Evolutionary conservation across 2,888 invertebrate species (phyloP), one percentile per base, ranked within the genome.

Genomic region (Nasonovia ribisnigri): DNA sequence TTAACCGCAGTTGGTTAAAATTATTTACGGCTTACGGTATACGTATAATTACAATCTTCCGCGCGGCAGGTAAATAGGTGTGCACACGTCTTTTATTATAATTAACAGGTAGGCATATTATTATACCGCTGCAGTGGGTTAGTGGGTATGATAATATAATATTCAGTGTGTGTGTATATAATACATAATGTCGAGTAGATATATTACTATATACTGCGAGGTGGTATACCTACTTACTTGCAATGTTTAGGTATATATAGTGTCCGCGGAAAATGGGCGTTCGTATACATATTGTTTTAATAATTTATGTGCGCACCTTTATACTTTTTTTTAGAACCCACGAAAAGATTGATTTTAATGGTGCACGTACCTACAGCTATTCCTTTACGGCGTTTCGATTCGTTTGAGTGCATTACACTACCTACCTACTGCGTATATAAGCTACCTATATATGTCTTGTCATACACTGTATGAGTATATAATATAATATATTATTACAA

Each of bases 11-110:
- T 43, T 5, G 51, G 90, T 90, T 90, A 77, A 67, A 90, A 90
- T 90, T 77, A 77, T 90, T 77, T 90, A 90, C 77, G n/a, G 46
- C 46, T 90, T 77, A 67, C 46, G n/a, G 90, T 48, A 48, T 48
- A 77, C 46, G 67, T 90, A n/a, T n/a, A 90, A 90, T 90, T 90
- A 90, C 36, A 60, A 90, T 90, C 89, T 90, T 46, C 89, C 43
- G n/a, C 16, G 11, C 26, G 60, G 29, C 42, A 89, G 29, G n/a
- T n/a, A 26, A 54, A 89, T 89, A 60, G 26, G 29, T 46, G n/a
- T 46, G 29, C 60, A 46, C 36, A 77, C 46, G 26, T 90, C 46
- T 67, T 67, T 90, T 60, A 46, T 46, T 48, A 90, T 90, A 67
- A 90, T 90, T 67, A 90, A 46, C 90, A 16, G 90, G 84, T 84